A percentile compares a stretch with the other conserved stretches of the same genome.
Conservation (phyloP, 92 coral and sea anemone genomes). For the Umimayanthus chanpuru region DNA sequence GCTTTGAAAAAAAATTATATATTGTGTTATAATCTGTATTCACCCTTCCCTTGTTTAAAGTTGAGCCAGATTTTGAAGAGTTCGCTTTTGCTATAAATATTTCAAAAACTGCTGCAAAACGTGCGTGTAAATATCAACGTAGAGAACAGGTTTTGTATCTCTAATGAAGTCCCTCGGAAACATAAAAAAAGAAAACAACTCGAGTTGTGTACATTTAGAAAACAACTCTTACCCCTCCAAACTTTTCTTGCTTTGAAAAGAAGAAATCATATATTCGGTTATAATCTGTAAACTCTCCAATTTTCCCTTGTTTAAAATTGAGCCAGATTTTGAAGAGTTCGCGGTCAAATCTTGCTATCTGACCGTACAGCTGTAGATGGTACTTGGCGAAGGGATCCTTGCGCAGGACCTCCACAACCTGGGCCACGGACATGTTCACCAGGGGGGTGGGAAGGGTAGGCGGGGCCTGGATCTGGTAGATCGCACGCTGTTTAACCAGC, state of each 20-base stretch:
- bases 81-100: background rate
- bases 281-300: slow-evolving; percentile 9
- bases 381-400: slow-evolving; percentile 22
- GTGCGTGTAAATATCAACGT: background rate
- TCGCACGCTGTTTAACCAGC: slow-evolving; percentile 23
- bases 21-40: background rate
- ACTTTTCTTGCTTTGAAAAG: slow-evolving; percentile 27
- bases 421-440: slow-evolving; percentile 13
- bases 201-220: too few species aligned
- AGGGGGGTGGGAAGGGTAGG: slow-evolving; percentile 32
- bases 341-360: slow-evolving; percentile 26
- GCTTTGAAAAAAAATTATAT: slow-evolving; percentile 20
- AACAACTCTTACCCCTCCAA: slow-evolving; percentile 31
- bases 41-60: background rate
- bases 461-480: slow-evolving; percentile 28
- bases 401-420: background rate
- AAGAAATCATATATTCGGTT: slow-evolving; percentile 21
- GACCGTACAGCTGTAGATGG: slow-evolving; percentile 20
- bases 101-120: too few species aligned
- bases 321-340: slow-evolving; percentile 8
- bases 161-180: background rate
- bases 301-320: background rate
- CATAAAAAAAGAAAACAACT: background rate
- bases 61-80: slow-evolving; percentile 12
- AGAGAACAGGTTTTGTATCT: too few species aligned